A percentile compares a stretch with the other conserved stretches of the same genome.
These are phyloP conservation scores for Oryzias woworae DNA, from an alignment of 2,113 vertebrate genomes.

Conservation along the genomic window DNA sequence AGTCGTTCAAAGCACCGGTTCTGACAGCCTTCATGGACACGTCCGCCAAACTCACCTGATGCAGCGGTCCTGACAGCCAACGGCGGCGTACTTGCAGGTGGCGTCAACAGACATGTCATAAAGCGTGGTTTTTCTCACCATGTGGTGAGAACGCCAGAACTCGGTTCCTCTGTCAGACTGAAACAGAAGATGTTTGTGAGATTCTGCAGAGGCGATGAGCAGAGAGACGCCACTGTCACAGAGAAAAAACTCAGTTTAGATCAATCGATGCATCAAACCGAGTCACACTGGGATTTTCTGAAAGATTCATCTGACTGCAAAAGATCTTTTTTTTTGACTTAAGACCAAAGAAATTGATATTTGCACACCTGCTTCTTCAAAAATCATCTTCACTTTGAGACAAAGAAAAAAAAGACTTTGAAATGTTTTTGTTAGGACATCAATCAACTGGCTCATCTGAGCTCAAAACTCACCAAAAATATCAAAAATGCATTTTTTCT, in stretches of 20 bases:
- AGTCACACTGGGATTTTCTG: too few relatives aligned
- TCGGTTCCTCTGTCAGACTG: constrained; percentile 85
- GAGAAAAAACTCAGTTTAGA: too few relatives aligned
- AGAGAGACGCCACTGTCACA: too few relatives aligned
- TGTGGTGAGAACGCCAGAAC: constrained; percentile 91
- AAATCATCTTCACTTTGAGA: neutral
- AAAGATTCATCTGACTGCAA: too few relatives aligned
- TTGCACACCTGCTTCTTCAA: neutral
- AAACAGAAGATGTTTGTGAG: neutral
- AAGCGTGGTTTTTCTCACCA: constrained; percentile 90
- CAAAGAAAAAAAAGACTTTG: neutral
- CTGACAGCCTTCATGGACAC: neutral
- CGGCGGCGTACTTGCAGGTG: constrained; percentile 89
- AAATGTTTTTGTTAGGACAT: neutral
- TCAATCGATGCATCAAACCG: too few relatives aligned
- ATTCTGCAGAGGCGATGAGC: neutral
- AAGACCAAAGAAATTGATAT: neutral
- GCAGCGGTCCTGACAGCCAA: constrained; percentile 94
- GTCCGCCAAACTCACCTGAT: constrained; percentile 77
- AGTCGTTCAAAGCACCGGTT: neutral
- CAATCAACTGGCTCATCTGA: too few relatives aligned
- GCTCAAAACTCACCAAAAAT: too few relatives aligned
- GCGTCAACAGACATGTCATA: constrained; percentile 95
- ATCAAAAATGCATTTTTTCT: too few relatives aligned
- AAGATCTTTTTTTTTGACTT: neutral